Evolutionary conservation across 1,140 invertebrate genomes (phyloP).

Genomic region (Planococcus citri): DNA sequence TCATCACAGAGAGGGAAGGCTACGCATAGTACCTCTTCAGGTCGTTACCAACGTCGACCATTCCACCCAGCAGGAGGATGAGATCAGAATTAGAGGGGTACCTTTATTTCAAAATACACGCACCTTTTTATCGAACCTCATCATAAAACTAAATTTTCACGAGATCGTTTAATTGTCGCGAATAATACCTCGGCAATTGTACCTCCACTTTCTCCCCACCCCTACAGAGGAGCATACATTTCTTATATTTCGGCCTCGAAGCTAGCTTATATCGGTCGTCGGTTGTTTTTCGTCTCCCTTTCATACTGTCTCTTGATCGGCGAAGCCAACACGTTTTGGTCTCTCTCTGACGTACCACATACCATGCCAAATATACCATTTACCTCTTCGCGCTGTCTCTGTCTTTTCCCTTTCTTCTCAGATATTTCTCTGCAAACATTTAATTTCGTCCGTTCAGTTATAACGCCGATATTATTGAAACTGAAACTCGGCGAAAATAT

Average conservation of each 20-base stretch:
- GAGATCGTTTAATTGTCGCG: background rate
- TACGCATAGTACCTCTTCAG: no score
- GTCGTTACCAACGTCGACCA: no score
- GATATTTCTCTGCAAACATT: background rate
- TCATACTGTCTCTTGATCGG: no score
- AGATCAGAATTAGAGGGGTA: background rate
- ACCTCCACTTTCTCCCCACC: background rate
- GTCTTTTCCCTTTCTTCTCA: background rate
- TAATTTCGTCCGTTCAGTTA: background rate
- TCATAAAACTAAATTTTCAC: conserved; percentile 2
- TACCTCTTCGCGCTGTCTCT: no score
- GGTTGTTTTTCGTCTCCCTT: no score
- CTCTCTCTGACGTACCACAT: no score
- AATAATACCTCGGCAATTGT: background rate
- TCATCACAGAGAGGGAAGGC: no score
- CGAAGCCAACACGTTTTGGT: no score
- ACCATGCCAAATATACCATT: no score
- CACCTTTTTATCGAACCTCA: conserved; percentile 1
- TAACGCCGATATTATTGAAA: conserved; percentile 1
- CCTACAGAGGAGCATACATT: no score
- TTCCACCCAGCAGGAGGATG: background rate
- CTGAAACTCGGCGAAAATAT: background rate
- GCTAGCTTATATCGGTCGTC: no score
- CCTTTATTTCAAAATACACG: background rate
- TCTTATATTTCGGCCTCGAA: background rate